These are phyloP conservation scores for Watsonalla cultraria DNA, from an alignment of 2,888 invertebrate species.

Conservation along the genomic window DNA sequence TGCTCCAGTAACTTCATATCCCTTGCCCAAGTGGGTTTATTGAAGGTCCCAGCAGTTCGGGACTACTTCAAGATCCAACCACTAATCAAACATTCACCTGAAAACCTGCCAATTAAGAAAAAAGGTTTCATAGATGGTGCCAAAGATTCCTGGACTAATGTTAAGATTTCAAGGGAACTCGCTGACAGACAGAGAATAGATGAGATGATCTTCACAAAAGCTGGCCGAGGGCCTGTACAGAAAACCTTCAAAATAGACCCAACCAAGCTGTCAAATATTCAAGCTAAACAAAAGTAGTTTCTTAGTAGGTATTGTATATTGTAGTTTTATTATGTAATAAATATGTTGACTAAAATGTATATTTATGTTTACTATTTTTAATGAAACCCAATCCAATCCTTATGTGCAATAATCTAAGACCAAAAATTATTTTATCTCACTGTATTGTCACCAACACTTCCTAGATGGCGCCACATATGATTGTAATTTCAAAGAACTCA, in stretches of 20 bases:
- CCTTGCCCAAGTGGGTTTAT: constrained; percentile 86
- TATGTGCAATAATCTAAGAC: no score
- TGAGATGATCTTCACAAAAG: constrained; percentile 87
- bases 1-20: constrained; percentile 91
- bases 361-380: no score
- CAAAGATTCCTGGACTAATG: constrained; percentile 90
- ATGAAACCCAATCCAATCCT: no score
- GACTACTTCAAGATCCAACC: constrained; percentile 87
- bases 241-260: constrained; percentile 95
- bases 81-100: constrained; percentile 75
- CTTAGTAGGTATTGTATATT: constrained; percentile 32
- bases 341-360: constrained; percentile 25
- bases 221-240: constrained; percentile 90
- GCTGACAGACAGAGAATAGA: constrained; percentile 88
- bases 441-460: no score
- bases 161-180: constrained; percentile 87
- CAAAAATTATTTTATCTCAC: constrained; percentile 15
- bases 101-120: constrained; percentile 81
- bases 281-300: constrained; percentile 77
- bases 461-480: neutral
- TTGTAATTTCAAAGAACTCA: no score
- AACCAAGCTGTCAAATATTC: constrained; percentile 75
- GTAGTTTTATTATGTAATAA: constrained; percentile 32
- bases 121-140: constrained; percentile 89
- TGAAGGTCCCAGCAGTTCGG: constrained; percentile 86